A percentile compares a stretch with the other conserved stretches of the same genome.
Conservation (phyloP, 2,113 vertebrate genomes). For the Corydoras sp. region DNA sequence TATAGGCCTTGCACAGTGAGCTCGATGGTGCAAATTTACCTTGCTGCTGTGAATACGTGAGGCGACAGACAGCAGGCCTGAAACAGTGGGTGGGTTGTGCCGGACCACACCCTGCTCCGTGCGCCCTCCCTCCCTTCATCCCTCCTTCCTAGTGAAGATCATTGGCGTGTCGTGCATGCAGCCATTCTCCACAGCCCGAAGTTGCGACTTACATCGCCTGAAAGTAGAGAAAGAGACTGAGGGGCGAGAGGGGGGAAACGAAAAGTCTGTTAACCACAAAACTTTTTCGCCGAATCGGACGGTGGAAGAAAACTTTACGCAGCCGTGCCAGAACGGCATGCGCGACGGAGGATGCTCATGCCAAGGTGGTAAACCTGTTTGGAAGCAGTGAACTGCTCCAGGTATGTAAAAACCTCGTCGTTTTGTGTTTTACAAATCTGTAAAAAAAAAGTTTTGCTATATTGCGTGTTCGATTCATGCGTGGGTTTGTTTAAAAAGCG, state of each 20-base stretch:
- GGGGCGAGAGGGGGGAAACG: conserved; percentile 18
- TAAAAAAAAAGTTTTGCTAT: no score
- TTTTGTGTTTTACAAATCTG: background rate
- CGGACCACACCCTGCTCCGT: conserved; percentile 61
- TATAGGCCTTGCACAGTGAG: background rate
- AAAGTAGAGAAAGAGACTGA: conserved; percentile 35
- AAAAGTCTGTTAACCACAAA: conserved; percentile 42
- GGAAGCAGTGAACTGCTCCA: conserved; percentile 56
- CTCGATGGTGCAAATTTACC: background rate
- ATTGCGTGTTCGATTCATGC: no score
- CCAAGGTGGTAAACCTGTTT: conserved; percentile 55
- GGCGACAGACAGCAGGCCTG: background rate
- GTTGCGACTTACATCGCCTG: conserved; percentile 52
- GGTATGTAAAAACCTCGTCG: conserved; percentile 45
- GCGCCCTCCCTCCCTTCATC: conserved; percentile 50
- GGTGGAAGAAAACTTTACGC: conserved; percentile 47
- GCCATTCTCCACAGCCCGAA: conserved; percentile 68
- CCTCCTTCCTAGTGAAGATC: conserved; percentile 59
- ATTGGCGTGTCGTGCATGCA: conserved; percentile 53
- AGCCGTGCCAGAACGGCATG: conserved; percentile 55
- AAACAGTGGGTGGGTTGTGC: conserved; percentile 56
- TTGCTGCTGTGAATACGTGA: background rate
- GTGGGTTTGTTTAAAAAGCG: background rate
- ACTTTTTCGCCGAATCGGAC: conserved; percentile 45
- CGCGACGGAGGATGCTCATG: conserved; percentile 66